Conservation (phyloP, 1,140 invertebrate genomes). For the Drosophila pallidifrons region DNA sequence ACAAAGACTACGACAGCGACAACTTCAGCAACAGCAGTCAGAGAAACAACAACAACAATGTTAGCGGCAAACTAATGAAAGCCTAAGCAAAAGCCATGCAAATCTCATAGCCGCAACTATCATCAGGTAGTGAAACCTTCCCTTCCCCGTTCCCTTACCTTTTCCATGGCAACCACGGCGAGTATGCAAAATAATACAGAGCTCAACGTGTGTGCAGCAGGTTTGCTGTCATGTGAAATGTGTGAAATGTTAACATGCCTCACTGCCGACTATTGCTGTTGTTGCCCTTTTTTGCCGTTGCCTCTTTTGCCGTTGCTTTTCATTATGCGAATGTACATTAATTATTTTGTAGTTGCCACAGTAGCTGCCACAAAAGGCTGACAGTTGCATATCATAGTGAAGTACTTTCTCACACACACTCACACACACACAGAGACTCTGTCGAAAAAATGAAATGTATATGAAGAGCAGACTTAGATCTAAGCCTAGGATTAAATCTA, state of each 20-base stretch:
- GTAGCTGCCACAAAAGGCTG: constrained; percentile 47
- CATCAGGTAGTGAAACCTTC: constrained; percentile 25
- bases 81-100: constrained; percentile 46
- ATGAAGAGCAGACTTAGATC: constrained; percentile 6
- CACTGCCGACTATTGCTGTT: constrained; percentile 21
- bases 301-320: constrained; percentile 58
- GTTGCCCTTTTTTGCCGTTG: constrained; percentile 36
- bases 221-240: constrained; percentile 65
- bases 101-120: constrained; percentile 39
- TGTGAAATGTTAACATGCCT: constrained; percentile 72
- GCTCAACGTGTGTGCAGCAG: constrained; percentile 11
- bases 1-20: constrained; percentile 22
- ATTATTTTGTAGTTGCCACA: constrained; percentile 74
- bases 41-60: neutral
- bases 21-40: constrained; percentile 22
- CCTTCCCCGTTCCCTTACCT: constrained; percentile 4
- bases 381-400: constrained; percentile 18
- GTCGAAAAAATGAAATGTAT: neutral
- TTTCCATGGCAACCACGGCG: neutral
- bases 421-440: neutral
- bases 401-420: neutral
- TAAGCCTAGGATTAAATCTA: constrained; percentile 17
- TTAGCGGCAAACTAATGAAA: constrained; percentile 60
- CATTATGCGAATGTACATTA: constrained; percentile 82
- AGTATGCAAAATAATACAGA: constrained; percentile 64